Evolutionary conservation across 2,797 vertebrate species (phyloP).

Genomic region (Chelon labrosus): DNA sequence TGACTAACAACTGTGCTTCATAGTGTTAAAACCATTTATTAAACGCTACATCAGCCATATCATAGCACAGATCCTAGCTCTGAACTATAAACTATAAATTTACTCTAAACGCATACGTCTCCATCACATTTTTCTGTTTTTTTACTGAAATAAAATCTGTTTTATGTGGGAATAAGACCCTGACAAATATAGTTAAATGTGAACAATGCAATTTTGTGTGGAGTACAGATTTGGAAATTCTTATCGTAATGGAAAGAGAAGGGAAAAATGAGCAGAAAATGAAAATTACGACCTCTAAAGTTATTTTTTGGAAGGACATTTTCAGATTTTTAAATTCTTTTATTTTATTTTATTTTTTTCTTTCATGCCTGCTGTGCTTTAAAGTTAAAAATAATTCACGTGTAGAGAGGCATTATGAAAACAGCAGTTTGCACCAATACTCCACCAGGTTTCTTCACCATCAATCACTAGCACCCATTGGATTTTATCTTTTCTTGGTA

Average conservation of each 20-base stretch:
- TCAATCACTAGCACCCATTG: slow-evolving; percentile 1
- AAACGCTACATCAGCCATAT: too few relatives aligned
- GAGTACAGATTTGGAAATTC: not conserved
- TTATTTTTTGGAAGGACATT: not conserved
- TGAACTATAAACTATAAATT: too few relatives aligned
- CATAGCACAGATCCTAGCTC: too few relatives aligned
- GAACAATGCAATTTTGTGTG: slow-evolving; percentile 1
- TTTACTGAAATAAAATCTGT: not conserved
- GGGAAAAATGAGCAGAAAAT: not conserved
- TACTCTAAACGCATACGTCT: too few relatives aligned
- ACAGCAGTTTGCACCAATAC: not conserved
- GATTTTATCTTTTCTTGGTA: not conserved
- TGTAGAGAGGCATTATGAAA: not conserved
- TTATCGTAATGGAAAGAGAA: not conserved
- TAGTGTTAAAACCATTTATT: too few relatives aligned
- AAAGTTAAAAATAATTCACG: not conserved
- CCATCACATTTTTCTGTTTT: not conserved
- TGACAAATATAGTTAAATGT: slow-evolving; percentile 12
- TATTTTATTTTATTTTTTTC: too few relatives aligned
- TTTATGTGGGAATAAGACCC: slow-evolving; percentile 11
- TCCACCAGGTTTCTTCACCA: not conserved
- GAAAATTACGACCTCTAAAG: not conserved
- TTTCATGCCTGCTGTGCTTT: not conserved
- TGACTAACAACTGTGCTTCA: too few relatives aligned
- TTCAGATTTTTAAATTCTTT: not conserved